phyloP scores from a whole-genome alignment of 1,140 invertebrate species.

The Aphelenchoides fujianensis region DNA sequence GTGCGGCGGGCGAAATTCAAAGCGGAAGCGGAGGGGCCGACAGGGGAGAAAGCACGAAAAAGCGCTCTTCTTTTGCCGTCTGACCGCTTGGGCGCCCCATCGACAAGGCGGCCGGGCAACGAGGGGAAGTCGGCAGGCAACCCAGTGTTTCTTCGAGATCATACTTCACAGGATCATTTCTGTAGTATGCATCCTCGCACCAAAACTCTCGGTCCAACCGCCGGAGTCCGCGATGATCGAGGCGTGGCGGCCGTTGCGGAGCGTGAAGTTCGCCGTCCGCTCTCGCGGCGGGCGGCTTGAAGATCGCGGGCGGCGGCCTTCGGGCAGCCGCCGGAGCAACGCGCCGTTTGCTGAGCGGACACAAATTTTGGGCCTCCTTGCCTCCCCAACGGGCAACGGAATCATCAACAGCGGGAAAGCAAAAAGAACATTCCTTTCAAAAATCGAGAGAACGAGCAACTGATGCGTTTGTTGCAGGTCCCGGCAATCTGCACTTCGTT shows the following conservation, averaged over 20 bases:
- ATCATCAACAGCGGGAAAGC: neutral
- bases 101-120: neutral
- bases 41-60: neutral
- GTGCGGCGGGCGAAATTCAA: too few relatives aligned
- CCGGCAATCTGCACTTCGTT: constrained; percentile 27
- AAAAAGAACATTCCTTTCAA: too few relatives aligned
- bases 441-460: neutral
- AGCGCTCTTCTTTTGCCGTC: constrained; percentile 1
- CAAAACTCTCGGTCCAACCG: constrained; percentile 6
- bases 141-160: constrained; percentile 33
- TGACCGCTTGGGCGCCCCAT: neutral
- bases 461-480: too few relatives aligned
- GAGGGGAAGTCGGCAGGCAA: neutral
- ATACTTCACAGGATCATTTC: constrained; percentile 44
- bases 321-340: constrained; percentile 2
- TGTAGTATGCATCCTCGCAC: constrained; percentile 33
- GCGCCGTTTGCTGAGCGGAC: constrained; percentile 32
- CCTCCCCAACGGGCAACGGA: neutral
- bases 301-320: constrained; percentile 20
- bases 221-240: constrained; percentile 39
- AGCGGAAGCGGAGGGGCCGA: too few relatives aligned
- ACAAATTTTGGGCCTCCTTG: constrained; percentile 18
- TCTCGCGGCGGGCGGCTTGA: constrained; percentile 13
- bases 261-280: constrained; percentile 32
- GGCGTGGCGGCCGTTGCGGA: constrained; percentile 25